Evolutionary conservation across 1,140 invertebrate species (phyloP).

Genomic region (Caenorhabditis briggsae): DNA sequence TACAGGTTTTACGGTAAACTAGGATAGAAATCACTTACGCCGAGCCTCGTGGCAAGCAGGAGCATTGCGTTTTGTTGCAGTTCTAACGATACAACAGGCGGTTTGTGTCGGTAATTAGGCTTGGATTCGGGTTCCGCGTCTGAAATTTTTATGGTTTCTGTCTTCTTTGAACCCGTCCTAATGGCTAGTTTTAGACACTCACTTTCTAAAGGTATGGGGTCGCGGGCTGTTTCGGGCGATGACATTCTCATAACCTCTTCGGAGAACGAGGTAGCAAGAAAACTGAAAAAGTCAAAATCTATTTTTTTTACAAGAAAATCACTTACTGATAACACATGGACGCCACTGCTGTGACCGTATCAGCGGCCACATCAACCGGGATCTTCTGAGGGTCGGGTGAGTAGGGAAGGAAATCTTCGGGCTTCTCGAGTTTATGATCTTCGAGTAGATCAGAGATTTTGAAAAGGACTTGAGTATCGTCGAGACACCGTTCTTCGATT

Average conservation of each 20-base stretch:
- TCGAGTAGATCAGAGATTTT: conserved; percentile 24
- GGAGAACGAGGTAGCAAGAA: conserved; percentile 20
- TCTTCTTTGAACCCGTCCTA: background rate
- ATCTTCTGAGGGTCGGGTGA: background rate
- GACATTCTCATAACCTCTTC: conserved; percentile 21
- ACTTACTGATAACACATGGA: conserved; percentile 14
- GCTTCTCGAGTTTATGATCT: conserved; percentile 34
- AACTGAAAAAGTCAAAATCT: background rate
- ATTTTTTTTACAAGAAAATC: background rate
- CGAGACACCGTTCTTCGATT: conserved; percentile 6
- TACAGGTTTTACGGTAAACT: too few species aligned
- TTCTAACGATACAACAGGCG: background rate
- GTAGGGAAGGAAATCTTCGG: conserved; percentile 15
- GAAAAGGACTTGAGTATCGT: conserved; percentile 29
- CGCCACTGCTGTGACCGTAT: background rate
- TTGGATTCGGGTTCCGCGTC: background rate
- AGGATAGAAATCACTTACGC: background rate
- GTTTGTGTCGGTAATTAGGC: background rate
- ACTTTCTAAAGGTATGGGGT: too few species aligned
- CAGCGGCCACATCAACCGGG: background rate
- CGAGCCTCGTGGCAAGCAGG: background rate
- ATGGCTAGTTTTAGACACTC: background rate
- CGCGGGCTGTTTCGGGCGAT: background rate
- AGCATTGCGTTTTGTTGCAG: conserved; percentile 39
- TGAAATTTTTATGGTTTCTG: background rate